Base-by-base conservation (phyloP, 2,888 invertebrate species). In the Drosophila mercatorum region DNA sequence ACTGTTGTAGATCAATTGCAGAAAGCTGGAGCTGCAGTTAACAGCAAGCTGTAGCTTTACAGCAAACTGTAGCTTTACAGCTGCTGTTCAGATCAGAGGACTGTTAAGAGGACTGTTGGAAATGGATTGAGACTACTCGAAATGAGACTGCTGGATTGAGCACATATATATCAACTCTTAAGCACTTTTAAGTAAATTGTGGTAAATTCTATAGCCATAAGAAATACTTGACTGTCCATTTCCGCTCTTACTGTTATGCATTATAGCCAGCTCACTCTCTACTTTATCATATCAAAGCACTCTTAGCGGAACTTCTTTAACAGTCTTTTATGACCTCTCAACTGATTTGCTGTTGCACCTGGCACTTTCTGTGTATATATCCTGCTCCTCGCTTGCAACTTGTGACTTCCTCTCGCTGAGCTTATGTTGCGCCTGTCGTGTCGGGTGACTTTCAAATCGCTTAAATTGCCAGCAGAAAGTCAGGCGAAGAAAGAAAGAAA, bases 371-470 rank as follows among this genome's bases (percentile, higher is more conserved):
- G 22, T 41, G 10, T 41, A 52, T 28, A 46, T 46, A 58, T 47
- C 46, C 59, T 47, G 69, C 12, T 34, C 31, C 28, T 11, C 31
- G 14, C 26, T 12, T 47, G 28, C 14, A 26, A 36, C 31, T 34
- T 34, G 5, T 31, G 17, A 55, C 26, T 52, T 14, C 31, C 66
- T 40, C 22, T 44, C 11, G 31, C 0, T 10, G 26, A n/a, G 47
- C n/a, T 49, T 10, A 40, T 36, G 36, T 52, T 17, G 31, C 49
- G 49, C 31, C 31, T 51, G 49, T 11, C 56, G 56, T 52, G 55
- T 68, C 31, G 83, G 57, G 59, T 80, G 78, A 77, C 79, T 80
- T 73, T 62, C 81, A 78, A 83, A 83, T 83, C 84, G 63, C 81
- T 80, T 71, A 81, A 80, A 78, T 74, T 83, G 81, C 68, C 78